These are phyloP conservation scores for Dipodomys merriami DNA, from an alignment of 2,113 vertebrate species.

Conservation along the genomic window DNA sequence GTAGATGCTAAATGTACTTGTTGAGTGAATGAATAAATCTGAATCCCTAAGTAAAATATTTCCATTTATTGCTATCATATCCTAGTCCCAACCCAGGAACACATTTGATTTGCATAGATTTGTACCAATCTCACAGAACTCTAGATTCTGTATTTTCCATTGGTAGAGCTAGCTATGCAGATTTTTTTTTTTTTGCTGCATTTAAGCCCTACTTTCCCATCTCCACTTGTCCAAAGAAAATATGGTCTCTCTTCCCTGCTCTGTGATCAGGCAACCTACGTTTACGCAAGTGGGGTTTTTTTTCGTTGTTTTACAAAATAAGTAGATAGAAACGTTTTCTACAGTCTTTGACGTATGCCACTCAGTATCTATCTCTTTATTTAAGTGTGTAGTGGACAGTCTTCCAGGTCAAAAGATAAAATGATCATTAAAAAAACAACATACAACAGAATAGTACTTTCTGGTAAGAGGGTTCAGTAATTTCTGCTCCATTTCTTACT, in stretches of 20 bases:
- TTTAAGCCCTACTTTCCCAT: not conserved
- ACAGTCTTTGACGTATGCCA: not conserved
- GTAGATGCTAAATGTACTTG: not conserved
- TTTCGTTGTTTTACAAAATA: not conserved
- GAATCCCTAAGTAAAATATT: not conserved
- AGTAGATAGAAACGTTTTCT: not conserved
- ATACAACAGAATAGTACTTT: not conserved
- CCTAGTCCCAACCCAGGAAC: not conserved
- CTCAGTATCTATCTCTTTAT: not conserved
- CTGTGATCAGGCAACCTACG: not conserved
- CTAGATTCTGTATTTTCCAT: not conserved
- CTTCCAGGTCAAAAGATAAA: not conserved
- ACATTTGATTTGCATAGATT: not conserved
- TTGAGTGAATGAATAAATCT: not conserved
- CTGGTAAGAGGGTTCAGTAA: not conserved
- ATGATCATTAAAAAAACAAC: not conserved
- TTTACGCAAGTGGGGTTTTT: not conserved
- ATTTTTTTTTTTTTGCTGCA: not conserved
- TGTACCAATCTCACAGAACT: not conserved
- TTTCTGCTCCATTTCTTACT: not conserved
- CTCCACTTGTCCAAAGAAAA: not conserved
- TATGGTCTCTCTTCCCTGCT: not conserved
- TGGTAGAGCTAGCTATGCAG: not conserved
- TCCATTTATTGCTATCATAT: not conserved
- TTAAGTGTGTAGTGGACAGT: not conserved